These are phyloP conservation scores for Gobiocypris rarus DNA, from an alignment of 2,113 vertebrate genomes.

Conservation along the genomic window DNA sequence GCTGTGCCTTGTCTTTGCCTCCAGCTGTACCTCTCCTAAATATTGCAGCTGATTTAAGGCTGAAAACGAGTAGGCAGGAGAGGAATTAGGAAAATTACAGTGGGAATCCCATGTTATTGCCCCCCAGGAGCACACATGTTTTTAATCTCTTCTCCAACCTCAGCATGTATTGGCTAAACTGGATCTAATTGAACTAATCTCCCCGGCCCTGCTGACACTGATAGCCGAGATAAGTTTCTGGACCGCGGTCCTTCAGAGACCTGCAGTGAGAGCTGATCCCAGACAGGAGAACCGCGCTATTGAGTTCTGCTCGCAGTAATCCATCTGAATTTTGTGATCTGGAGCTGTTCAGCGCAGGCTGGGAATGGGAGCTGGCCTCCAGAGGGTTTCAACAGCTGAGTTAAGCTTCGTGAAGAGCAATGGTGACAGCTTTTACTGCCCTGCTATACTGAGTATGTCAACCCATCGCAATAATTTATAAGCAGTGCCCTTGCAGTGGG, in stretches of 20 bases:
- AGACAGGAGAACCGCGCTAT: conserved; percentile 4
- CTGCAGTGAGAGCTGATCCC: background rate
- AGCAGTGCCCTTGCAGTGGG: conserved; percentile 38
- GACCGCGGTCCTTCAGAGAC: conserved; percentile 42
- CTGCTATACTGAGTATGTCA: conserved; percentile 50
- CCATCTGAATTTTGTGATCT: conserved; percentile 32
- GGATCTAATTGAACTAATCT: conserved; percentile 72
- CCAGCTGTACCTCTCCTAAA: background rate
- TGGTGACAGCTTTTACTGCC: conserved; percentile 49
- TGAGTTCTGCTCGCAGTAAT: conserved; percentile 10
- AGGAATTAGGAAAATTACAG: conserved; percentile 25
- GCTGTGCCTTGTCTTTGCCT: background rate
- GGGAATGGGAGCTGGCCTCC: conserved; percentile 32
- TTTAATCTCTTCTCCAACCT: conserved; percentile 59
- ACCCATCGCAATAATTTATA: conserved; percentile 47
- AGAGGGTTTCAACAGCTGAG: conserved; percentile 38
- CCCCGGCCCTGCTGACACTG: conserved; percentile 55
- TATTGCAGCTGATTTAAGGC: conserved; percentile 9
- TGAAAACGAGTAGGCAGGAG: background rate
- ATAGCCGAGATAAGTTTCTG: conserved; percentile 64
- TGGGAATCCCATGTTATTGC: conserved; percentile 32
- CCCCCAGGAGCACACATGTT: background rate
- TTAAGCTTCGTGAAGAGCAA: conserved; percentile 47
- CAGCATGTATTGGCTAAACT: conserved; percentile 60
- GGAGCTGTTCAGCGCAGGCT: conserved; percentile 12